Percentiles rank a stretch among this genome's conserved stretches.
phyloP scores from a whole-genome alignment of 2,113 vertebrate genomes.

The Plotosus lineatus region DNA sequence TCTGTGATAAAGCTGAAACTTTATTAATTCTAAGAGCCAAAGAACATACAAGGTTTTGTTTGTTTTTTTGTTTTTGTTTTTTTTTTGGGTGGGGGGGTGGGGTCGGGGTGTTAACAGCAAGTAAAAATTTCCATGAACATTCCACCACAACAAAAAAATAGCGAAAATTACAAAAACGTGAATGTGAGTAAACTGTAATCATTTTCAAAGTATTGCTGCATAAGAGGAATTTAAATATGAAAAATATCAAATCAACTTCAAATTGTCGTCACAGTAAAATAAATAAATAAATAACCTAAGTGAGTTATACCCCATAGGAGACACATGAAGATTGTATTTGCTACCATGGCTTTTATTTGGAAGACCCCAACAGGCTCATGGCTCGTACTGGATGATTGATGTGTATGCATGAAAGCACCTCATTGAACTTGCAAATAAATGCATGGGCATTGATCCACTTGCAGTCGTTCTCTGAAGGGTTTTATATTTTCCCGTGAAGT shows the following conservation, averaged over 20 bases:
- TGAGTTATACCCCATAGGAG: not conserved
- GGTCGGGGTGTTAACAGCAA: not conserved
- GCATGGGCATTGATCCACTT: slow-evolving; percentile 25
- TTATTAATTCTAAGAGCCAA: too few relatives aligned
- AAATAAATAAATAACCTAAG: not conserved
- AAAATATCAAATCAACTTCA: not conserved
- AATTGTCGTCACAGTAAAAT: not conserved
- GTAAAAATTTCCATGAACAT: not conserved
- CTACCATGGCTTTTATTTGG: not conserved
- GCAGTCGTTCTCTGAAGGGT: not conserved
- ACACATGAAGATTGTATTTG: not conserved
- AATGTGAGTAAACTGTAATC: not conserved
- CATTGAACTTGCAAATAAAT: slow-evolving; percentile 36
- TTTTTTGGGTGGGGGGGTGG: too few relatives aligned
- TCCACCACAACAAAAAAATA: not conserved
- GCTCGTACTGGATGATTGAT: slow-evolving; percentile 4
- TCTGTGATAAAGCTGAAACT: not conserved
- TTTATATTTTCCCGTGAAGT: slow-evolving; percentile 2
- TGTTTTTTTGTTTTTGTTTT: too few relatives aligned
- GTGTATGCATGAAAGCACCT: slow-evolving; percentile 1
- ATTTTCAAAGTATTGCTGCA: not conserved
- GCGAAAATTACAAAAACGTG: too few relatives aligned
- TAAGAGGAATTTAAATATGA: not conserved
- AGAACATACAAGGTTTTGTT: too few relatives aligned
- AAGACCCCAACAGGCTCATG: not conserved